A percentile compares a stretch with the other conserved stretches of the same genome.
These are phyloP conservation scores for Lymantria dispar DNA, from an alignment of 2,888 invertebrate genomes.

Conservation along the genomic window DNA sequence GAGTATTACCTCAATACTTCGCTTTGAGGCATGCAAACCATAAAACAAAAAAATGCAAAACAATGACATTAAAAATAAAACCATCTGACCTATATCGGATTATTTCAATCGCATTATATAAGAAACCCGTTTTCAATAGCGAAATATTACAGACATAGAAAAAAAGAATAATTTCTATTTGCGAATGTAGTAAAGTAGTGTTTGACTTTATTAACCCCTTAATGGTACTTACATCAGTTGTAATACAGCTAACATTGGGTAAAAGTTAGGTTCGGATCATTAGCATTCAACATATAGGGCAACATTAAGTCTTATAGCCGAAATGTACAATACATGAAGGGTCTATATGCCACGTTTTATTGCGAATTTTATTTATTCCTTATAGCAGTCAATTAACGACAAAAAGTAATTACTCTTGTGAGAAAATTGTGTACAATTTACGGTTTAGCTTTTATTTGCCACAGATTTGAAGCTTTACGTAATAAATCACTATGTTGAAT, in stretches of 20 bases:
- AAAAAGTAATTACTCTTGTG: neutral
- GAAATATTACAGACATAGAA: too few relatives aligned
- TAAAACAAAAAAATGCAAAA: too few relatives aligned
- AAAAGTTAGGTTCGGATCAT: neutral
- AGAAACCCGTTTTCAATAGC: too few relatives aligned
- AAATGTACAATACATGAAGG: neutral
- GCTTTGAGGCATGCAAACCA: too few relatives aligned
- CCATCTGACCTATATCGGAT: too few relatives aligned
- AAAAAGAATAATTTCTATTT: too few relatives aligned
- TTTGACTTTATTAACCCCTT: neutral
- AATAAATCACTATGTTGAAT: too few relatives aligned
- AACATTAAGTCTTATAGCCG: neutral
- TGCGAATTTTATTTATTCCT: neutral
- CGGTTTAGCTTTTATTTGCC: too few relatives aligned
- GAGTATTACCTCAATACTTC: too few relatives aligned
- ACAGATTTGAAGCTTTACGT: too few relatives aligned
- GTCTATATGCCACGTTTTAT: neutral
- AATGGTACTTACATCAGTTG: neutral
- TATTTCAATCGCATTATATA: too few relatives aligned
- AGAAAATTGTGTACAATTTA: slow-evolving; percentile 8
- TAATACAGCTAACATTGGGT: neutral
- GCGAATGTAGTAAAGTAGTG: neutral
- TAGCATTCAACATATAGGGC: neutral
- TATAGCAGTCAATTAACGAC: neutral
- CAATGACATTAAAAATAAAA: too few relatives aligned